These are phyloP conservation scores for Hartigia nigra DNA, from an alignment of 2,888 invertebrate species.

Conservation along the genomic window DNA sequence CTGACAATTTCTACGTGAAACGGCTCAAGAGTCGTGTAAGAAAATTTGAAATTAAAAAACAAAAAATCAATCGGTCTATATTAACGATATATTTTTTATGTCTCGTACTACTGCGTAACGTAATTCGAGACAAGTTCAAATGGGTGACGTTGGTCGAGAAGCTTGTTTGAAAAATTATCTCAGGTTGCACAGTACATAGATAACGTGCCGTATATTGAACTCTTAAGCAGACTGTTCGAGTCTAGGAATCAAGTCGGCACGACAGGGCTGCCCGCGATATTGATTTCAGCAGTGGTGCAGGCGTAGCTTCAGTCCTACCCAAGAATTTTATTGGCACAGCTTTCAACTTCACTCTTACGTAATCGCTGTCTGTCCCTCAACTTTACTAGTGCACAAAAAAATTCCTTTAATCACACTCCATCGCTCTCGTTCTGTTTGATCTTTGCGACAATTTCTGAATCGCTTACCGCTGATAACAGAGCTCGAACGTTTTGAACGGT, in stretches of 20 bases:
- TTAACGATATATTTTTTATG: not conserved
- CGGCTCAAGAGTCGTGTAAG: not conserved
- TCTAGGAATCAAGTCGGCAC: conserved; percentile 13
- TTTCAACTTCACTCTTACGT: conserved; percentile 27
- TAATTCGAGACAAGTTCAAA: not conserved
- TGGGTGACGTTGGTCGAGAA: not conserved
- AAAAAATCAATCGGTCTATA: too few species aligned
- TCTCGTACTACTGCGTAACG: not conserved
- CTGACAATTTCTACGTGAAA: not conserved
- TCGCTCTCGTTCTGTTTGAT: not conserved
- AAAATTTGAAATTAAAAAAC: not conserved
- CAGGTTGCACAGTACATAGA: not conserved
- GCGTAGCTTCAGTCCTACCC: conserved; percentile 27
- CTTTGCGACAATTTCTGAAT: not conserved
- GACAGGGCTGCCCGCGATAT: conserved; percentile 33
- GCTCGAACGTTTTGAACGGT: not conserved
- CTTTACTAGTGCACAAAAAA: not conserved
- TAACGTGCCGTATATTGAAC: not conserved
- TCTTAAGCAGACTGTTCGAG: not conserved
- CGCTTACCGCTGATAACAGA: not conserved
- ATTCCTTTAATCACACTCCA: not conserved
- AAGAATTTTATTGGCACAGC: conserved; percentile 34
- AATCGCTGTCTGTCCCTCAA: conserved; percentile 16
- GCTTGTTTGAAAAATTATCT: not conserved
- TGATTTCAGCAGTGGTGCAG: conserved; percentile 38